Base-by-base conservation (phyloP, 2,888 invertebrate species). In the Colletes collaris region DNA sequence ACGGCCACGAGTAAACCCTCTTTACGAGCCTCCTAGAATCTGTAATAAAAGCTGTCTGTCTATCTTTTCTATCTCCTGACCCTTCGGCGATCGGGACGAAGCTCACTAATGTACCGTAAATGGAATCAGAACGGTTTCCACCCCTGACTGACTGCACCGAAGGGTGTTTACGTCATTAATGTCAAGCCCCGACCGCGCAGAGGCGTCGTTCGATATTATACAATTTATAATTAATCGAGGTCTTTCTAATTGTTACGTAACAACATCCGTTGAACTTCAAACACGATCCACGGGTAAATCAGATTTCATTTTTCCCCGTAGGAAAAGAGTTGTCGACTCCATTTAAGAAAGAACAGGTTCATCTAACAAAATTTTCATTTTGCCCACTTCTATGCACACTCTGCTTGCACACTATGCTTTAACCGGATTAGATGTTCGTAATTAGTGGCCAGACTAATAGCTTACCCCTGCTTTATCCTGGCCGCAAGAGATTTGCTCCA, bases 91-190 rank as follows among this genome's bases (percentile, higher is more conserved):
- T 52, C 60, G 53, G 65, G 50, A 55, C 70, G 63, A 63, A 56
- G 74, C 62, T 11, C 62, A 65, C 60, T 62, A 73, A 79, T 62
- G 60, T 37, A 19, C 52, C 79, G 79, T 79, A 66, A 79, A 69
- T 73, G 80, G 65, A 79, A 80, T 80, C 73, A 79, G 69, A 80
- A 79, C 68, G 80, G 73, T 73, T 56, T 53, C 67, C 71, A 68
- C 79, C 79, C 78, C 71, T 72, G 53, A 67, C 71, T 27, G 49
- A 50, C 64, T 46, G 40, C 58, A 46, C 60, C 79, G 80, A 58
- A 73, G 69, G 80, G 68, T 80, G 79, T 69, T 79, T 79, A 62
- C 80, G 79, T 80, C 80, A 58, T 79, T 79, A 79, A 80, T 69
- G 80, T 66, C 80, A 68, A 66, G 72, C 80, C 60, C 40, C 64